These are phyloP conservation scores for Ochropacha duplaris DNA, from an alignment of 2,888 invertebrate genomes.

Conservation along the genomic window DNA sequence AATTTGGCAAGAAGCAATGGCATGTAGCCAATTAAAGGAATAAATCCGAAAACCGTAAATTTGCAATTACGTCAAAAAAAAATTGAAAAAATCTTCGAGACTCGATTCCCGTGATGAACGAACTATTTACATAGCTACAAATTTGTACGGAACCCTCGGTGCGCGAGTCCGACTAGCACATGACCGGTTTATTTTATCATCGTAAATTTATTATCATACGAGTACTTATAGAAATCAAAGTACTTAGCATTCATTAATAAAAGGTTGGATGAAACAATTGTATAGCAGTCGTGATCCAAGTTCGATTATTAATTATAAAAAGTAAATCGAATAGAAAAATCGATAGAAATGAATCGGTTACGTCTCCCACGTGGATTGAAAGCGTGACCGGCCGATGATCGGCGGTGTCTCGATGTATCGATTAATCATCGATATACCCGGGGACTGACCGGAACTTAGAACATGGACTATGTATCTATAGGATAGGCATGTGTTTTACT, in stretches of 20 bases:
- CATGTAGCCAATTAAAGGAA: too few relatives aligned
- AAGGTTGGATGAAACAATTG: background rate
- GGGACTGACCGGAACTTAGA: constrained; percentile 16
- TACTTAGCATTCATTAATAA: background rate
- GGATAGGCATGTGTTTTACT: background rate
- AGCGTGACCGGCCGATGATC: constrained; percentile 27
- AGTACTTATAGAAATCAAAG: background rate
- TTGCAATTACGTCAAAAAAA: too few relatives aligned
- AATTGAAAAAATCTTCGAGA: too few relatives aligned
- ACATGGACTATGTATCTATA: background rate
- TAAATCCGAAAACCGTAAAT: too few relatives aligned
- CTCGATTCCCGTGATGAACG: too few relatives aligned
- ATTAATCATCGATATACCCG: constrained; percentile 24
- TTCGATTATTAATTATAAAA: constrained; percentile 8
- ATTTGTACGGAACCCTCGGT: too few relatives aligned
- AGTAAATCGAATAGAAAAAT: constrained; percentile 10
- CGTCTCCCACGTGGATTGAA: constrained; percentile 21
- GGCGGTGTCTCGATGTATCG: constrained; percentile 20
- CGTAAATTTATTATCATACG: too few relatives aligned
- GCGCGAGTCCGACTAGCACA: too few relatives aligned
- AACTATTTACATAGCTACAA: too few relatives aligned
- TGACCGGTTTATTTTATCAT: too few relatives aligned
- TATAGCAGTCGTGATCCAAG: background rate
- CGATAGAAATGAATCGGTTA: constrained; percentile 5
- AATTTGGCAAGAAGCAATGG: too few relatives aligned